Evolutionary conservation across 1,140 invertebrate genomes (phyloP).

Genomic region (Rhopalosiphum maidis): DNA sequence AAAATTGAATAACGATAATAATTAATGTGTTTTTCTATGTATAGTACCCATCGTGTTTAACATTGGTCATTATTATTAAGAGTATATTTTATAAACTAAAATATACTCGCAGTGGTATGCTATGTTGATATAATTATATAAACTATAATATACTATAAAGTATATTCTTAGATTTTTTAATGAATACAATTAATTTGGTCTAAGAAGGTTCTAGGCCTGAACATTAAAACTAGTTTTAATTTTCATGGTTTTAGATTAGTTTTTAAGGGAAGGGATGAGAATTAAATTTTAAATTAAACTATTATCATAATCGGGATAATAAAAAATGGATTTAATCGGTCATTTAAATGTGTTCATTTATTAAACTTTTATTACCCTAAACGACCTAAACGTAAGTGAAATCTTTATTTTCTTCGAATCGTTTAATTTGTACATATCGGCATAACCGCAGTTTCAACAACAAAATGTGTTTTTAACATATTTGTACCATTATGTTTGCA

Average conservation of each 20-base stretch:
- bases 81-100: neutral
- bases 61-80: neutral
- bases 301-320: neutral
- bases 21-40: neutral
- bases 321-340: neutral
- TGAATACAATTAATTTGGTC: neutral
- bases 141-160: no score
- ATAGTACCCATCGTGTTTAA: neutral
- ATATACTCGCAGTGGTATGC: neutral
- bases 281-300: neutral
- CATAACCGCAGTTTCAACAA: neutral
- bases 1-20: neutral
- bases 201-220: neutral
- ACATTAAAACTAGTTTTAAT: neutral
- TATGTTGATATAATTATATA: neutral
- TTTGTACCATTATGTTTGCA: conserved; percentile 15
- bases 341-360: neutral
- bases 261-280: neutral
- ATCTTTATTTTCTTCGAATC: neutral
- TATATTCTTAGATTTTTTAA: neutral
- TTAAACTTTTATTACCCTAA: conserved; percentile 5
- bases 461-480: neutral
- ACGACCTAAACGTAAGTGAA: neutral
- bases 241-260: neutral
- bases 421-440: neutral